These are phyloP conservation scores for Cotesia chilonis DNA, from an alignment of 1,140 invertebrate species.

Conservation along the genomic window DNA sequence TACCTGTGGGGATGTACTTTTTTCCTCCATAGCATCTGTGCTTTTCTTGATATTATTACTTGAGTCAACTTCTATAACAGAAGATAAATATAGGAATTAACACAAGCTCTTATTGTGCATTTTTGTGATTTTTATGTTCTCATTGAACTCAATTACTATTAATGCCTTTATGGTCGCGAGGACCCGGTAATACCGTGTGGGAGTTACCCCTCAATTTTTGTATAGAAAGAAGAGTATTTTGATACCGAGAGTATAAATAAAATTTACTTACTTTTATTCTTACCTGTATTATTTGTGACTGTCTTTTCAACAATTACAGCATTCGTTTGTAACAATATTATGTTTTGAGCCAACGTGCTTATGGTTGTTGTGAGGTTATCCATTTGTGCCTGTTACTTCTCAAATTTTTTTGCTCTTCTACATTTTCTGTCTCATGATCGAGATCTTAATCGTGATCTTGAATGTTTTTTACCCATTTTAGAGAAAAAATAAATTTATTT, in stretches of 20 bases:
- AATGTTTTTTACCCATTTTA: neutral
- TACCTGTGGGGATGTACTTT: too few relatives aligned
- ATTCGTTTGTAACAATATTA: too few relatives aligned
- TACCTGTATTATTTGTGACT: too few relatives aligned
- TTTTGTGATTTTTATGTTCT: conserved; percentile 5
- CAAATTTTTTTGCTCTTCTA: neutral
- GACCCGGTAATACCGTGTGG: neutral
- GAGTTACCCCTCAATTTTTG: neutral
- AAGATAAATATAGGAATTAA: too few relatives aligned
- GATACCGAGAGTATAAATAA: neutral
- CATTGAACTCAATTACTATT: neutral
- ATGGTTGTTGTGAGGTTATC: neutral
- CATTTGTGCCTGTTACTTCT: neutral
- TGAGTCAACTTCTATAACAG: too few relatives aligned
- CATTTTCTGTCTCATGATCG: neutral
- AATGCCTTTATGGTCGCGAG: neutral
- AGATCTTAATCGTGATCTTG: neutral
- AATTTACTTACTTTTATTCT: too few relatives aligned
- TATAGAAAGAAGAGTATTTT: neutral
- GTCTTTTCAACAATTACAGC: too few relatives aligned
- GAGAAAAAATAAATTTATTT: neutral
- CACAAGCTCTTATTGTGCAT: neutral
- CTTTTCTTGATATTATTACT: too few relatives aligned
- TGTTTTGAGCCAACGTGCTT: too few relatives aligned
- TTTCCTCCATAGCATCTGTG: too few relatives aligned